Evolutionary conservation across 2,888 invertebrate species (phyloP).

Genomic region (Protonemura montana): DNA sequence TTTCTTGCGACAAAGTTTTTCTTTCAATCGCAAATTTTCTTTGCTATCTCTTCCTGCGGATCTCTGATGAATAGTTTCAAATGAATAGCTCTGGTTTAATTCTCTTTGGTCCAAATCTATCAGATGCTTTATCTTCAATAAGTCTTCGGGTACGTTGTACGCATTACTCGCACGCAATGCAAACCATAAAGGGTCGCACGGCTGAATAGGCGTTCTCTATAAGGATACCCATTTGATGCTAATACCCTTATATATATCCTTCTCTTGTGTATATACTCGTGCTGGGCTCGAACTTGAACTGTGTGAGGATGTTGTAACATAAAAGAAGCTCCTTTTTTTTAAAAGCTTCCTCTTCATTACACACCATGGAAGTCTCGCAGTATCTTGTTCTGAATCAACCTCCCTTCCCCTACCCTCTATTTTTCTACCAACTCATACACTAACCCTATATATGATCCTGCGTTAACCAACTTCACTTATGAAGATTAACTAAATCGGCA

Average conservation of each 20-base stretch:
- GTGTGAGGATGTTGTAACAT: background rate
- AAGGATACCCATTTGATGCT: background rate
- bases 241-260: background rate
- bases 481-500: background rate
- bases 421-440: background rate
- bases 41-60: background rate
- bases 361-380: background rate
- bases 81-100: background rate
- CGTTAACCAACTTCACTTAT: background rate
- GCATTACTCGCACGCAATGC: background rate
- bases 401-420: background rate
- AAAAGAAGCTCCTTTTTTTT: background rate
- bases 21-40: background rate
- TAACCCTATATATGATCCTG: too few relatives aligned
- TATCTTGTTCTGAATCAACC: background rate
- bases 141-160: background rate
- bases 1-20: constrained; percentile 7
- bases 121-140: background rate
- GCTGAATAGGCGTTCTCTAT: background rate
- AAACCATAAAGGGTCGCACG: background rate
- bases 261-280: background rate
- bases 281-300: background rate
- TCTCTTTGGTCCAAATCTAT: background rate
- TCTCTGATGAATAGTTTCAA: background rate
- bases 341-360: background rate